Evolutionary conservation across 2,888 invertebrate genomes (phyloP).

Genomic region (Polydrusus pterygomalis): DNA sequence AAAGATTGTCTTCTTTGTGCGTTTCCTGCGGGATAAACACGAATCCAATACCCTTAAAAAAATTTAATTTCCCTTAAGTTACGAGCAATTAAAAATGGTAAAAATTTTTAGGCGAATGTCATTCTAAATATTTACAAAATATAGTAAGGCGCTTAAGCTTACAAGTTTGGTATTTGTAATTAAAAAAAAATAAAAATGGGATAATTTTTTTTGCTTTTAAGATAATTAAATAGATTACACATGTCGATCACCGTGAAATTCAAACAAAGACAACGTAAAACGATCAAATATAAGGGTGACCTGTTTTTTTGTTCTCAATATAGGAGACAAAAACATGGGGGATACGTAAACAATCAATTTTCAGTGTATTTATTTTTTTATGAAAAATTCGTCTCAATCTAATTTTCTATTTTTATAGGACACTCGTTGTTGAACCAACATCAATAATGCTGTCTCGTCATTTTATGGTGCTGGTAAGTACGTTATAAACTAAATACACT

Average conservation of each 20-base stretch:
- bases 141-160: neutral
- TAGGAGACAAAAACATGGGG: neutral
- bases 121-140: too few relatives aligned
- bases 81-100: neutral
- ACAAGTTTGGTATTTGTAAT: too few relatives aligned
- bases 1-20: too few relatives aligned
- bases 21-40: too few relatives aligned
- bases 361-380: neutral
- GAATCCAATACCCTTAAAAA: too few relatives aligned
- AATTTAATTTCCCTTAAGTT: neutral
- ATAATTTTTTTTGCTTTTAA: too few relatives aligned
- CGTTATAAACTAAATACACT: too few relatives aligned
- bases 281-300: neutral
- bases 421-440: too few relatives aligned
- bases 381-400: neutral
- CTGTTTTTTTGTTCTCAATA: neutral
- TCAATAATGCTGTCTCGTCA: neutral
- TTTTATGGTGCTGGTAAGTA: neutral
- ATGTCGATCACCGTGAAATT: neutral
- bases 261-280: neutral
- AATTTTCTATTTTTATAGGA: neutral
- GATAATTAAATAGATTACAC: too few relatives aligned
- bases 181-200: too few relatives aligned
- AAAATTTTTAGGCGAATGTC: neutral
- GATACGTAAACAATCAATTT: neutral